Evolutionary conservation across 2,888 invertebrate genomes (phyloP).

Genomic region (Cephalotes varians): DNA sequence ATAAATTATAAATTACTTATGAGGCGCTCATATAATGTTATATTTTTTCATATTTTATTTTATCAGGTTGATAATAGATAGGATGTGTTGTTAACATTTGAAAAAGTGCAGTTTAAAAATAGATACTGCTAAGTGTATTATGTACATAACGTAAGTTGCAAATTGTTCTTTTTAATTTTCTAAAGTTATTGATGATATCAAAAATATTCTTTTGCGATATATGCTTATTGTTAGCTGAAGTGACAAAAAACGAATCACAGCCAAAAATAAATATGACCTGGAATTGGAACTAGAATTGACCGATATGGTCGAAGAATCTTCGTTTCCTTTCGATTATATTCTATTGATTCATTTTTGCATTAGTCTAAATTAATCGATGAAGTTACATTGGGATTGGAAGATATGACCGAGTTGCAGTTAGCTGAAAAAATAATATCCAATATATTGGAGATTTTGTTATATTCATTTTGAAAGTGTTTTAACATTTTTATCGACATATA

Average conservation of each 20-base stretch:
- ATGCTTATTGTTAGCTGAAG: background rate
- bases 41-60: background rate
- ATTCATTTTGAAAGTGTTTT: background rate
- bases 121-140: background rate
- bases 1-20: no score
- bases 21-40: no score
- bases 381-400: background rate
- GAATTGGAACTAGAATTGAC: background rate
- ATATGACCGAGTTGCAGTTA: background rate
- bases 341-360: background rate
- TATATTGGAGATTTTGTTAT: background rate
- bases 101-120: background rate
- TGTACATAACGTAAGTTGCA: background rate
- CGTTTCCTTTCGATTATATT: slow-evolving; percentile 4
- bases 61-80: background rate
- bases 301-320: background rate
- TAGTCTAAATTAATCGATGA: background rate
- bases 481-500: background rate
- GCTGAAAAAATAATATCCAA: background rate
- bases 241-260: background rate
- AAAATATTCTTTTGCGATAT: background rate
- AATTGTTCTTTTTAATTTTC: background rate
- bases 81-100: background rate
- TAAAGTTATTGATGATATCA: background rate
- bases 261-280: slow-evolving; percentile 30